Evolutionary conservation across 1,140 invertebrate species (phyloP).

Genomic region (Cyrtorhinus lividipennis): DNA sequence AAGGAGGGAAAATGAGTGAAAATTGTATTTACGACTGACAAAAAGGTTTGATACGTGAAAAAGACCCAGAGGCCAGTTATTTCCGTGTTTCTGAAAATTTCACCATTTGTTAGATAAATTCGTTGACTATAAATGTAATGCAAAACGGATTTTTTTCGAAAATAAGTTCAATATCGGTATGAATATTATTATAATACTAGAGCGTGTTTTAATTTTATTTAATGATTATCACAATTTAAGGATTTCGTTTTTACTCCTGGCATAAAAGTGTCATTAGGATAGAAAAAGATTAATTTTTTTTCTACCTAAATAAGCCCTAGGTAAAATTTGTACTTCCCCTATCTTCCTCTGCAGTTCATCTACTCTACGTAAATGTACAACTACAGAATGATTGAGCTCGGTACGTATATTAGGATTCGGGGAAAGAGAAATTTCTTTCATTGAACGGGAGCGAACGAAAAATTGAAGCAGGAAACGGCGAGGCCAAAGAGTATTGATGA

Average conservation of each 20-base stretch:
- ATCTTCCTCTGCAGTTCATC: background rate
- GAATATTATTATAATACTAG: no score
- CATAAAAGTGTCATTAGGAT: constrained; percentile 3
- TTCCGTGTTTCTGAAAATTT: no score
- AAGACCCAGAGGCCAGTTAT: no score
- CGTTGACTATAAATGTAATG: no score
- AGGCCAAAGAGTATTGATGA: no score
- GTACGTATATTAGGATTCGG: background rate
- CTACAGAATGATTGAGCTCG: constrained; percentile 1
- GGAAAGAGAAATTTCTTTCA: background rate
- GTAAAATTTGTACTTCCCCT: constrained; percentile 5
- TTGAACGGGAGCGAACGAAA: no score
- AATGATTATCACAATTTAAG: constrained; percentile 17
- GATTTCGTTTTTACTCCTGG: constrained; percentile 6
- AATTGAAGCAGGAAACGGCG: background rate
- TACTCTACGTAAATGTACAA: background rate
- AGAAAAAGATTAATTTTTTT: background rate
- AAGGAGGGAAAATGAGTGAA: no score
- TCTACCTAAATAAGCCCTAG: background rate
- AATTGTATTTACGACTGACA: no score
- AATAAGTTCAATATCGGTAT: no score
- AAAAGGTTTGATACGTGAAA: no score
- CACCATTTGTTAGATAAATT: no score
- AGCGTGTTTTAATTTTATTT: constrained; percentile 13
- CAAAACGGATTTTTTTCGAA: no score